Base-by-base conservation (phyloP, 2,113 vertebrate genomes). In the Blennius ocellaris region DNA sequence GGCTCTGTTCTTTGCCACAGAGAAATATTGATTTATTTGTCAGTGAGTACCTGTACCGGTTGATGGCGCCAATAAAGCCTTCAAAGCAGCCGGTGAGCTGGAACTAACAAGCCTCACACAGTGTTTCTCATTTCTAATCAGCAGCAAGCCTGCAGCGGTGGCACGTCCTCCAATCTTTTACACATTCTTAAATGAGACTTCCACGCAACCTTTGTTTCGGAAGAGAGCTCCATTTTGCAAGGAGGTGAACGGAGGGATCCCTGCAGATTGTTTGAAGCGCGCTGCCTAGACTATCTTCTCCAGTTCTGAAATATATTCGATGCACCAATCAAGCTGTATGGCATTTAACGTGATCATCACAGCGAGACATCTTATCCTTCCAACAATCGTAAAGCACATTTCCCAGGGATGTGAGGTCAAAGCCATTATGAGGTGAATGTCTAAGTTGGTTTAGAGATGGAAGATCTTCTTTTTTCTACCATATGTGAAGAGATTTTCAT, bases 61-160 rank as follows among this genome's bases (percentile, higher is more conserved):
- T 11, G 4, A 39, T 70, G n/a, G 49, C 6, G 37, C 52, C 73
- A 76, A 10, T 41, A 17, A 66, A 38, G 47, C 55, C 38, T 30
- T 55, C 10, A 55, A 51, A 36, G 0, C 21, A 17, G 48, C 47
- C 58, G 45, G 43, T 39, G 67, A 63, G 62, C 38, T 49, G 53
- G 10, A 52, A 61, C 10, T 6, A 54, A 58, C 52, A 41, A 48
- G 7, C 43, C 56, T 76, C 51, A 52, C 67, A 63, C 59, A 38
- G 11, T 7, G 39, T 37, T 44, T 57, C 41, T 54, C 53, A 67
- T 71, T 71, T 81, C 78, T 52, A 61, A 67, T 50, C n/a, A 37
- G 56, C 11, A 11, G n/a, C 15, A 37, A 17, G 49, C 49, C 2
- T 65, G 2, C 21, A 7, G 14, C 21, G 6, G 11, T 0, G 7